phyloP scores from a whole-genome alignment of 2,888 invertebrate species.

The Perdita meconis region DNA sequence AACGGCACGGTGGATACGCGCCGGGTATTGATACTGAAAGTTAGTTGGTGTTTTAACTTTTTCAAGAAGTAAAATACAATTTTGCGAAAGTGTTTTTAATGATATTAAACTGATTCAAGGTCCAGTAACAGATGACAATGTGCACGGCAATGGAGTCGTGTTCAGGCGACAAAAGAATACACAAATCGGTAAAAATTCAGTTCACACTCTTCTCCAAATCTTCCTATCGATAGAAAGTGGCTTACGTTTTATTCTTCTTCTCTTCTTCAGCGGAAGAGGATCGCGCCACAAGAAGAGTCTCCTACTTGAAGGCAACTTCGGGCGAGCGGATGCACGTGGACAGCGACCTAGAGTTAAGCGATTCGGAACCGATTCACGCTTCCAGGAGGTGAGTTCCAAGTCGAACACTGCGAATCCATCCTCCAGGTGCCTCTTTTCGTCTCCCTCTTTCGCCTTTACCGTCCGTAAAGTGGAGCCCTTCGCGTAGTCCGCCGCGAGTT shows the following conservation, averaged over 20 bases:
- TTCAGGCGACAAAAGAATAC: slow-evolving; percentile 81
- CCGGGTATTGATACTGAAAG: slow-evolving; percentile 82
- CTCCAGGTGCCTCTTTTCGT: background rate
- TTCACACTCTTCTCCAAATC: background rate
- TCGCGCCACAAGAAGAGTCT: slow-evolving; percentile 93
- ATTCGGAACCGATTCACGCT: slow-evolving; percentile 86
- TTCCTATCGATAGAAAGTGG: background rate
- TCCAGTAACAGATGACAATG: slow-evolving; percentile 72
- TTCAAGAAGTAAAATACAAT: background rate
- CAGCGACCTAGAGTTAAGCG: slow-evolving; percentile 87
- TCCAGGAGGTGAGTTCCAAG: slow-evolving; percentile 87
- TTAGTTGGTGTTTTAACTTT: slow-evolving; percentile 57
- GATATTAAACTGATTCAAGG: slow-evolving; percentile 47
- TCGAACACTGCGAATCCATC: background rate
- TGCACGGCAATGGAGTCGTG: slow-evolving; percentile 78
- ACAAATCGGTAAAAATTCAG: slow-evolving; percentile 75
- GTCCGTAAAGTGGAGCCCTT: slow-evolving; percentile 4
- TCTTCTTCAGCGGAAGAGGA: slow-evolving; percentile 90
- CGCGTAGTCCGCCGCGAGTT: slow-evolving; percentile 38
- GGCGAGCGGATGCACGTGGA: slow-evolving; percentile 91
- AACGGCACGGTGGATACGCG: slow-evolving; percentile 85
- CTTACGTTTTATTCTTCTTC: slow-evolving; percentile 17
- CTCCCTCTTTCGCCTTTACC: background rate
- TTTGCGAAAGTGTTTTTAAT: background rate
- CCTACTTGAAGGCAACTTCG: slow-evolving; percentile 97